A percentile compares a stretch with the other conserved stretches of the same genome.
These are phyloP conservation scores for Caiman crocodilus DNA, from an alignment of 2,797 vertebrate species.

Conservation along the genomic window DNA sequence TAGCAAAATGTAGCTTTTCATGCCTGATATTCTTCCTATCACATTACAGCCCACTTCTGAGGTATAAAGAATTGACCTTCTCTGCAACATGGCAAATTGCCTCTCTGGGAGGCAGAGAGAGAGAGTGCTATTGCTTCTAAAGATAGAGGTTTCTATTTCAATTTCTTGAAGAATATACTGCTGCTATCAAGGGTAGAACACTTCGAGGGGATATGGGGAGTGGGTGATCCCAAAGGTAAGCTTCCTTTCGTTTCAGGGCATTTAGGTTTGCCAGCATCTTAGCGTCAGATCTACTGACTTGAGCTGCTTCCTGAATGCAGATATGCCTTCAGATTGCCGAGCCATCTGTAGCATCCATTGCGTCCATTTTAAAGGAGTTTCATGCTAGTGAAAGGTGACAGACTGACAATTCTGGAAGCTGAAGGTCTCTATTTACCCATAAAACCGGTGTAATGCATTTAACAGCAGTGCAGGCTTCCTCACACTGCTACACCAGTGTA, in stretches of 20 bases:
- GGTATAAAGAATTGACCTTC: constrained; percentile 53
- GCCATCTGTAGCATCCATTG: constrained; percentile 38
- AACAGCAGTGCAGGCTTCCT: constrained; percentile 28
- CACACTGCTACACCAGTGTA: not conserved
- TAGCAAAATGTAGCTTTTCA: constrained; percentile 60
- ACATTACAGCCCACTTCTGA: constrained; percentile 39
- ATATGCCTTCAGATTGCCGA: constrained; percentile 28
- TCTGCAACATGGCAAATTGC: constrained; percentile 38
- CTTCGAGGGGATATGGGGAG: constrained; percentile 21
- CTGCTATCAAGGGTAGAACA: constrained; percentile 32
- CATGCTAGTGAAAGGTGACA: constrained; percentile 4
- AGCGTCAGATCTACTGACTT: not conserved
- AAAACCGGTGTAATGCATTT: constrained; percentile 16
- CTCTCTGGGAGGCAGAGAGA: constrained; percentile 43
- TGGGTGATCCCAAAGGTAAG: not conserved
- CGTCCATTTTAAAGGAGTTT: constrained; percentile 60
- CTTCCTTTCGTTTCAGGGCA: not conserved
- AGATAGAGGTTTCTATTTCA: constrained; percentile 7
- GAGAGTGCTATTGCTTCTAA: constrained; percentile 18
- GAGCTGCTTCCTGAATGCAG: not conserved
- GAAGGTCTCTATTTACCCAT: constrained; percentile 44
- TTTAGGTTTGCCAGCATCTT: constrained; percentile 4
- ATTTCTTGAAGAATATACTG: constrained; percentile 22
- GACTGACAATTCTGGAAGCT: constrained; percentile 35
- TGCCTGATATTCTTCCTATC: constrained; percentile 34